Conservation (phyloP, 2,113 vertebrate species). For the Otus sunia region DNA sequence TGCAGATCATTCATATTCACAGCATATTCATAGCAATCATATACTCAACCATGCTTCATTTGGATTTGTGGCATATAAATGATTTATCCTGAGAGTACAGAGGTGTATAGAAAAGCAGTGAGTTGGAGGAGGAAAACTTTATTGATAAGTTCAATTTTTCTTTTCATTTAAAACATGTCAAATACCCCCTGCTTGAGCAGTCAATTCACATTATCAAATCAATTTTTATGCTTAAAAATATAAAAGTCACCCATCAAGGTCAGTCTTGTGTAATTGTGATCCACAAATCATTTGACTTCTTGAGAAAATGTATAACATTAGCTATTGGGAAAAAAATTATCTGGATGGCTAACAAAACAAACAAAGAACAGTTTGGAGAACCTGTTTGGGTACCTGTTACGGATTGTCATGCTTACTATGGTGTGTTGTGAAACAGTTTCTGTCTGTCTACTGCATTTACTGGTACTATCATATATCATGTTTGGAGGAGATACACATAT, state of each 20-base stretch:
- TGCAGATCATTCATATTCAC: not conserved
- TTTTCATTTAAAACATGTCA: not conserved
- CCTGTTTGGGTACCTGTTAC: not conserved
- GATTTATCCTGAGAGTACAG: not conserved
- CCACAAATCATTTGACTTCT: not conserved
- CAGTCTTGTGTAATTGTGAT: not conserved
- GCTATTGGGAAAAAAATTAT: not conserved
- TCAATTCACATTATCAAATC: not conserved
- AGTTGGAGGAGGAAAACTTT: not conserved
- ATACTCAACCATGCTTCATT: not conserved
- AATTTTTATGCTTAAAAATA: not conserved
- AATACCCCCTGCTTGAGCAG: not conserved
- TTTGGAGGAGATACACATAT: not conserved
- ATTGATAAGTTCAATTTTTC: not conserved
- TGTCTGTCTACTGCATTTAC: not conserved
- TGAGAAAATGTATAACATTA: not conserved
- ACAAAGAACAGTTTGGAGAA: not conserved
- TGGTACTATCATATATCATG: not conserved
- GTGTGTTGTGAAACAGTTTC: not conserved
- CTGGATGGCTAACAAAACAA: not conserved
- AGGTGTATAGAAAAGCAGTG: not conserved
- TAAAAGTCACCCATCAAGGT: not conserved
- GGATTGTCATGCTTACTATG: not conserved
- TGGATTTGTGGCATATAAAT: not conserved
- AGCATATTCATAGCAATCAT: not conserved